Conservation (phyloP, 2,888 invertebrate genomes). For the Drosophila planitibia region DNA sequence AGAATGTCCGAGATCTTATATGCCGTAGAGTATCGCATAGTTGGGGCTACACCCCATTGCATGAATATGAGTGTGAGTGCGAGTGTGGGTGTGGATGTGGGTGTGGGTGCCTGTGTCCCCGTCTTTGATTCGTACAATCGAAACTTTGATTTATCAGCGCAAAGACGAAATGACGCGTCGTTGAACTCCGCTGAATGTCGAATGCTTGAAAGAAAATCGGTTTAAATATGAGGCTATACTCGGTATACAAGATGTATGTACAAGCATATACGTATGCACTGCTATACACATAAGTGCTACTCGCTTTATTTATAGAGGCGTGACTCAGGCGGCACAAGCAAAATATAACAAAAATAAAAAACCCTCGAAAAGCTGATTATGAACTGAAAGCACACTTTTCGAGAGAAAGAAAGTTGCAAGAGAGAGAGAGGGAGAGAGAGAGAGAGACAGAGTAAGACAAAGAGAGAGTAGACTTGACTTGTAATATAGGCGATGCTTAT, state of each 20-base stretch:
- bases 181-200: slow-evolving; percentile 12
- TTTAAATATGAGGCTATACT: slow-evolving; percentile 1
- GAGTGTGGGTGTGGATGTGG: neutral
- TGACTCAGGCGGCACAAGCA: slow-evolving; percentile 28
- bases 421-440: neutral
- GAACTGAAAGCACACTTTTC: slow-evolving; percentile 37
- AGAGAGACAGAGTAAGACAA: neutral
- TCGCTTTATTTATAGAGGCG: slow-evolving; percentile 1
- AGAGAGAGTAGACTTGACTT: neutral
- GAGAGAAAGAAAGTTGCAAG: neutral
- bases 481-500: neutral
- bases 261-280: neutral
- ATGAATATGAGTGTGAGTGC: neutral
- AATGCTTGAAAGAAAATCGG: slow-evolving; percentile 28
- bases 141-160: slow-evolving; percentile 32
- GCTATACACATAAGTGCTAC: neutral
- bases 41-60: neutral
- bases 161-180: slow-evolving; percentile 1
- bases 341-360: slow-evolving; percentile 2
- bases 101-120: neutral
- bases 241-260: neutral
- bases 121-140: neutral
- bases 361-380: slow-evolving; percentile 8
- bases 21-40: slow-evolving; percentile 1
- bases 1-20: neutral